Evolutionary conservation across 2,888 invertebrate species (phyloP), one percentile per base, ranked within the genome.

Genomic region (Synergus japonicus): DNA sequence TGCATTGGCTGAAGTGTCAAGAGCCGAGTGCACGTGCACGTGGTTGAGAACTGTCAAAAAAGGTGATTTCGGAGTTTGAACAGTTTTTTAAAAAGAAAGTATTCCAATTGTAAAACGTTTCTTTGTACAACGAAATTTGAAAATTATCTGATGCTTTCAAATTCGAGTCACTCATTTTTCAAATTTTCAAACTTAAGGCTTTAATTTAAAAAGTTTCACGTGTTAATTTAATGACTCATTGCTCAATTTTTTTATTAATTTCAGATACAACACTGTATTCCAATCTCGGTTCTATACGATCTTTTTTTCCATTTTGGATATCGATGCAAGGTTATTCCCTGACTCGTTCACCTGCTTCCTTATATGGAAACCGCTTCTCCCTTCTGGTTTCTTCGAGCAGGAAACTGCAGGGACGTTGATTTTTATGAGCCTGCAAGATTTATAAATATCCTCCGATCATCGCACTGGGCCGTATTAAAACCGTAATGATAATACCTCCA

Each of bases 311-410:
- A 37, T 60, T 65, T 65, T 54, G 54, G 66, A 41, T 54, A 41
- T 46, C 67, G 54, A 67, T 58, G 58, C 66, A 78, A 78, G 77
- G 77, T 54, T 64, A 12, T 54, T 44, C 41, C 65, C 49, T 66
- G 77, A 54, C 77, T 78, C 66, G 77, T 77, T 77, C 77, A 77
- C 77, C 77, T 77, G 77, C 13, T 29, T 77, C 77, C 77, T 78
- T 78, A 43, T 78, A 78, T 58, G 77, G 66, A 65, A 65, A 77
- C 54, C 58, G 49, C 77, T 73, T 58, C 54, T 29, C 69, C 73
- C 73, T 73, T 73, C 37, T 54, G 49, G 46, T 54, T 29, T 73
- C 54, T 67, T 12, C 49, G n/a, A 73, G 15, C 73, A 73, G 73
- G 73, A 73, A 73, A 73, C 54, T 73, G 54, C 73, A 73, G 73